Percentiles rank a stretch among this genome's conserved stretches.
phyloP scores from a whole-genome alignment of 2,888 invertebrate species.

The Pristionchus exspectatus region DNA sequence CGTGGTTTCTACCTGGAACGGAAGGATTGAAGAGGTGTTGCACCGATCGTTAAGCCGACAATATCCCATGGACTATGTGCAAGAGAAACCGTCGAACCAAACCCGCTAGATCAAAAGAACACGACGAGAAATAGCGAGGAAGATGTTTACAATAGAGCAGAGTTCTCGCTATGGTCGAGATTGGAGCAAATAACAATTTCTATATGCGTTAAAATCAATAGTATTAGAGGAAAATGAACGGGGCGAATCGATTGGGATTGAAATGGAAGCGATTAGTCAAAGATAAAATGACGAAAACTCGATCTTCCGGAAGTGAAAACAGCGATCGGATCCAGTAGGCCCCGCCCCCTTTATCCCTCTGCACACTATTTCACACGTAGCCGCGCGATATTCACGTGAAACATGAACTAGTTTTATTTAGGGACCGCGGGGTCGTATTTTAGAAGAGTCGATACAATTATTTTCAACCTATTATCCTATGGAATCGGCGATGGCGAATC shows the following conservation, averaged over 20 bases:
- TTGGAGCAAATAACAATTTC: background rate
- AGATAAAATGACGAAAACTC: background rate
- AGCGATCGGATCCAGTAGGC: background rate
- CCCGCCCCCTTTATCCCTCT: background rate
- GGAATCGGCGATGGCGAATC: too few relatives aligned
- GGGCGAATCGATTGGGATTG: background rate
- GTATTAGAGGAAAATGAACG: background rate
- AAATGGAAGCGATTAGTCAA: background rate
- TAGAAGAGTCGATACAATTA: too few relatives aligned
- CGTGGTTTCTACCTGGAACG: background rate
- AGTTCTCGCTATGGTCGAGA: background rate
- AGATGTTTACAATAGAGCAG: constrained; percentile 26
- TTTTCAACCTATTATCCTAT: too few relatives aligned
- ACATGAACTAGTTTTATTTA: constrained; percentile 13
- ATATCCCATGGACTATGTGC: background rate
- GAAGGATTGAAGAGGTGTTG: background rate
- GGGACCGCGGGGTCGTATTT: too few relatives aligned
- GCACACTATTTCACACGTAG: background rate
- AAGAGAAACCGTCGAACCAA: background rate
- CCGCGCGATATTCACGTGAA: background rate
- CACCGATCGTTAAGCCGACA: constrained; percentile 19
- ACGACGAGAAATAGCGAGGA: background rate
- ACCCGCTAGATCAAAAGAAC: background rate
- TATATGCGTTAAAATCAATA: background rate
- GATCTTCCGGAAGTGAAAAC: constrained; percentile 29